phyloP scores from a whole-genome alignment of 2,888 invertebrate species.

The Chalcis sispes region DNA sequence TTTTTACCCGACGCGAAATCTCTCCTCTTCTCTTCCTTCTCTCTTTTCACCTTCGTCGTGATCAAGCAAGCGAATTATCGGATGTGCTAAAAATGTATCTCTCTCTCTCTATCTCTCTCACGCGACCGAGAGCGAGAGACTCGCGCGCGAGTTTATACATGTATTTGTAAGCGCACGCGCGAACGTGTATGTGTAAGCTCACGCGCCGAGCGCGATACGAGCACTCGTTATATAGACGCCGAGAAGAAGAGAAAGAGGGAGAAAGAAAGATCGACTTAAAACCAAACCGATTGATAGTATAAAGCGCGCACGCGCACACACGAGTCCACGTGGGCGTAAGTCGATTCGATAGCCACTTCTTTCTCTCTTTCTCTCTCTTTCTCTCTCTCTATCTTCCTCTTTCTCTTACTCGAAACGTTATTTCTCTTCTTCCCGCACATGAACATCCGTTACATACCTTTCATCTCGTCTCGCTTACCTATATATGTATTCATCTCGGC shows the following conservation, averaged over 20 bases:
- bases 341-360: not conserved
- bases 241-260: too few species aligned
- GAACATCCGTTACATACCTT: too few species aligned
- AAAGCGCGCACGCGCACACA: not conserved
- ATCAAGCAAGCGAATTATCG: constrained; percentile 17
- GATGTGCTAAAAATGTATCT: constrained; percentile 6
- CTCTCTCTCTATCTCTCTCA: too few species aligned
- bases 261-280: not conserved
- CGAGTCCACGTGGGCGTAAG: constrained; percentile 11
- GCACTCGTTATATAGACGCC: not conserved
- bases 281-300: not conserved
- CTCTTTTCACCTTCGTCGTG: constrained; percentile 1
- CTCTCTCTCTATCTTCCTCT: not conserved
- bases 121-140: not conserved
- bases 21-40: not conserved
- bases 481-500: too few species aligned
- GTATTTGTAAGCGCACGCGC: too few species aligned
- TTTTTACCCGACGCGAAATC: not conserved
- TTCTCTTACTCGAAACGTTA: too few species aligned
- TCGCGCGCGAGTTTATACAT: too few species aligned
- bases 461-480: too few species aligned
- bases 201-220: constrained; percentile 1
- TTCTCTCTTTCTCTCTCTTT: not conserved
- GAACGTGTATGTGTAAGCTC: too few species aligned
- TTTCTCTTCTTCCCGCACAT: too few species aligned